Percentiles rank a stretch among this genome's conserved stretches.
Conservation (phyloP, 2,888 invertebrate genomes). For the Pogonocherus hispidulus region DNA sequence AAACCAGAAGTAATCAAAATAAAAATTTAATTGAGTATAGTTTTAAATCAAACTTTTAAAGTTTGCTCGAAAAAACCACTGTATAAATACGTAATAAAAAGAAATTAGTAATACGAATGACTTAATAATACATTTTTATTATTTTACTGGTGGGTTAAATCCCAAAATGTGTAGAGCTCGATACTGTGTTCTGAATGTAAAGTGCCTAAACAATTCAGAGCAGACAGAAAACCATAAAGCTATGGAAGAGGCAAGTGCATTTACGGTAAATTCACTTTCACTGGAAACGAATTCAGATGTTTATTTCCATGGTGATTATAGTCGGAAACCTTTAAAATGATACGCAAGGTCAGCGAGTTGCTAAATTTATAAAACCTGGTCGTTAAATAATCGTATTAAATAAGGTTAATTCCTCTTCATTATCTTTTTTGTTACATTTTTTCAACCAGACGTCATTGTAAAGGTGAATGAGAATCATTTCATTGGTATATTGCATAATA, state of each 20-base stretch:
- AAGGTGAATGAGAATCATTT: neutral
- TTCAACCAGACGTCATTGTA: neutral
- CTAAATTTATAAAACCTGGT: constrained; percentile 11
- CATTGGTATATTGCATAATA: neutral
- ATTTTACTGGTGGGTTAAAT: too few relatives aligned
- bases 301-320: neutral
- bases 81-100: too few relatives aligned
- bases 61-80: too few relatives aligned
- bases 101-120: too few relatives aligned
- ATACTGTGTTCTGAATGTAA: too few relatives aligned
- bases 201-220: too few relatives aligned
- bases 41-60: too few relatives aligned
- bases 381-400: constrained; percentile 10
- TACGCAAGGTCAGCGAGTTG: constrained; percentile 16
- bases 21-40: too few relatives aligned
- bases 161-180: too few relatives aligned
- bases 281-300: constrained; percentile 20
- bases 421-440: constrained; percentile 1
- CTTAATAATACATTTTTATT: too few relatives aligned
- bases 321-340: neutral
- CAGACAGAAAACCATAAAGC: too few relatives aligned
- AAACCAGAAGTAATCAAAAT: too few relatives aligned
- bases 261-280: constrained; percentile 21
- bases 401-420: constrained; percentile 11
- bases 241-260: neutral